Evolutionary conservation across 2,797 vertebrate species (phyloP).

Genomic region (Mormyrus hasselquistii): DNA sequence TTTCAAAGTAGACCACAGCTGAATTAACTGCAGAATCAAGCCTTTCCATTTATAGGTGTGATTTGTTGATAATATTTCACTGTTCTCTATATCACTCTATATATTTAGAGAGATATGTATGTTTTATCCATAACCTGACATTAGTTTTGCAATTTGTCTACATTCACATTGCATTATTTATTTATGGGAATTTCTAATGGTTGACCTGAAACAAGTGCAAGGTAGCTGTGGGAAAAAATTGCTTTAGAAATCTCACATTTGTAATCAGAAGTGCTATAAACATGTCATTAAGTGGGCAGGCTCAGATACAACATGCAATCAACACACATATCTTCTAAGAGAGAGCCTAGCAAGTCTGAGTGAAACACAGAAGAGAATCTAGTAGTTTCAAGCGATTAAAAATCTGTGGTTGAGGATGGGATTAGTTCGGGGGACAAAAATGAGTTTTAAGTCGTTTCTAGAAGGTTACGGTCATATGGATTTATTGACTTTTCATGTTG

Average conservation of each 20-base stretch:
- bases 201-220: neutral
- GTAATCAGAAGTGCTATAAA: constrained; percentile 1
- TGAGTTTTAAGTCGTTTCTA: neutral
- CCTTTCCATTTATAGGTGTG: neutral
- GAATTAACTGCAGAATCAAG: neutral
- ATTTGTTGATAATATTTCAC: neutral
- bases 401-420: neutral
- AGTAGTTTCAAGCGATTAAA: neutral
- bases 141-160: neutral
- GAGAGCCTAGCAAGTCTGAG: neutral
- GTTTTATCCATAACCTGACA: neutral
- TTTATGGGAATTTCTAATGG: neutral
- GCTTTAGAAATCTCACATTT: neutral
- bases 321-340: neutral
- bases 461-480: neutral
- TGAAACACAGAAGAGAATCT: neutral
- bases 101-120: neutral
- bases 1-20: neutral
- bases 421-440: neutral
- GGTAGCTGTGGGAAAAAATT: neutral
- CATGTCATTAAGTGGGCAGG: neutral
- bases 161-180: neutral
- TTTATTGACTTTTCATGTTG: neutral
- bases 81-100: neutral
- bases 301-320: neutral